Percentiles rank a stretch among this genome's conserved stretches.
These are phyloP conservation scores for Cephus pygmeus DNA, from an alignment of 2,888 invertebrate species.

Conservation along the genomic window DNA sequence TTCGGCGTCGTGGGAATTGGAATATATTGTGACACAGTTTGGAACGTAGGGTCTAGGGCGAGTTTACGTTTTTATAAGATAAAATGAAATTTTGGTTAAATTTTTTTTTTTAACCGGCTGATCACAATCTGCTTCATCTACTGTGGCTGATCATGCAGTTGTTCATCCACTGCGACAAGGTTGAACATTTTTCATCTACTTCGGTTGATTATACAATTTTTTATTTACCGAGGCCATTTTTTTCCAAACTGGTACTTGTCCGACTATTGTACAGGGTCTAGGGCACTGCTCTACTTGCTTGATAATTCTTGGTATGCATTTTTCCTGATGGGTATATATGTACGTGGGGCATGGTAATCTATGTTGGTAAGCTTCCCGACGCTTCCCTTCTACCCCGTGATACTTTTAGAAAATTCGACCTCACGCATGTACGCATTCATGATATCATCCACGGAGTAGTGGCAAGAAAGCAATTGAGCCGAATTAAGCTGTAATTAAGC, in stretches of 20 bases:
- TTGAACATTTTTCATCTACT: too few relatives aligned
- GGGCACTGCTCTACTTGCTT: neutral
- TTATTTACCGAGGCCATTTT: neutral
- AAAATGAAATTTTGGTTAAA: neutral
- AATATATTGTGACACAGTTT: neutral
- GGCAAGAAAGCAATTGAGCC: slow-evolving; percentile 52
- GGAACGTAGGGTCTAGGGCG: neutral
- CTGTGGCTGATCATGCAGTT: neutral
- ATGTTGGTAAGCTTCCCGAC: neutral
- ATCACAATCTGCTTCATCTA: neutral
- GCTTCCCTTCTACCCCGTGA: neutral
- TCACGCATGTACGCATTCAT: slow-evolving; percentile 11
- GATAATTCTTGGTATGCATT: neutral
- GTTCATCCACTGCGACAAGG: neutral
- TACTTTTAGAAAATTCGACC: neutral
- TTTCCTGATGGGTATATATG: neutral
- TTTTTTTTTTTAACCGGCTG: too few relatives aligned
- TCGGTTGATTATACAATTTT: neutral
- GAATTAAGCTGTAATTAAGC: slow-evolving; percentile 58
- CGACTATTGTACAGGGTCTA: neutral
- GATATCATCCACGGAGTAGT: slow-evolving; percentile 42
- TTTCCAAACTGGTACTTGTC: neutral
- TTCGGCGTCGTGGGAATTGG: neutral
- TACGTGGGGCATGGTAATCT: neutral
- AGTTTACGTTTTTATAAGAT: neutral